Evolutionary conservation across 2,888 invertebrate genomes (phyloP), one percentile per base, ranked within the genome.

Genomic region (Pollenia griseotomentosa): DNA sequence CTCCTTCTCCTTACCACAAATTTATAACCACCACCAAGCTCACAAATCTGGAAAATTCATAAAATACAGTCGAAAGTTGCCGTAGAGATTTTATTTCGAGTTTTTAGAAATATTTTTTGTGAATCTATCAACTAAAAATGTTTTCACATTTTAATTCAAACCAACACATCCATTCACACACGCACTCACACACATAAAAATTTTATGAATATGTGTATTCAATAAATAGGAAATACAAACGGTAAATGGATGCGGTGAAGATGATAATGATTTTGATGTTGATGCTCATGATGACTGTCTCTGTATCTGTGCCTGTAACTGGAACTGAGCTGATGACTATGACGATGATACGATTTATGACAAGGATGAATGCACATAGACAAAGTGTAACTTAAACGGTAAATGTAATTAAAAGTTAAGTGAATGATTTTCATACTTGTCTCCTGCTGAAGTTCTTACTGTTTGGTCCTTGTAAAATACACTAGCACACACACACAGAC

Each of bases 341-440:
- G 75, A 78, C 44, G 71, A 73, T 84, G 84, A 84, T 84, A 74
- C 74, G 84, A 84, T 79, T 84, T 79, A 73, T 68, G 74, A 68
- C 74, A 84, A 79, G 79, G 74, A 74, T 74, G 84, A 79, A 53
- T 84, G 79, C 73, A 84, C 84, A 84, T 59, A 79, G 79, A 84
- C 84, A 84, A 84, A 84, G 53, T 84, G 84, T 84, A 74, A 84
- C 74, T 79, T 84, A 79, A 84, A 84, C 79, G 84, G 84, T 79
- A 89, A 89, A 89, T 88, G 88, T 88, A 89, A 88, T 88, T 88
- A 89, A 89, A 89, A 87, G 81, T 88, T 89, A 86, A 88, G 86
- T 79, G 85, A 84, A 88, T 86, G 84, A 75, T 82, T 86, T 79
- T 70, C 73, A 77, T 73, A 83, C 75, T 55, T 46, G 44, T 33